Percentiles rank a stretch among this genome's conserved stretches.
Evolutionary conservation across 2,888 invertebrate genomes (phyloP).

Genomic region (Helobdella robusta): DNA sequence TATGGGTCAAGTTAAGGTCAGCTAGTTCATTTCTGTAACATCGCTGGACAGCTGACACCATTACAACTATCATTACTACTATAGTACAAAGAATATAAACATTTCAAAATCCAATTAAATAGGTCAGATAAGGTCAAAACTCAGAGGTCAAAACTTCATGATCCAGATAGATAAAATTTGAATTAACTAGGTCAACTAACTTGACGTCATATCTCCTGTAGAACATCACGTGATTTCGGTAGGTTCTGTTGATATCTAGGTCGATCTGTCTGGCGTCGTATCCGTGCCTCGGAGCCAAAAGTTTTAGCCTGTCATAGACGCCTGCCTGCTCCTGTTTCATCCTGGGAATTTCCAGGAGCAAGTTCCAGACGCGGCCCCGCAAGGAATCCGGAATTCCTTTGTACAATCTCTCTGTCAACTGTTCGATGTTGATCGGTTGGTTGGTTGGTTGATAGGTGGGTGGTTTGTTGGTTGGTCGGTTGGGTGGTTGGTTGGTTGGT

Average conservation of each 20-base stretch:
- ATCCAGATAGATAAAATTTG: not conserved
- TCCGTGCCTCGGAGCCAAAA: conserved; percentile 76
- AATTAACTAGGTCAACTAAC: conserved; percentile 37
- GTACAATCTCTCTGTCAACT: conserved; percentile 57
- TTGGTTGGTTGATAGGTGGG: not conserved
- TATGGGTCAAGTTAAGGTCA: no score
- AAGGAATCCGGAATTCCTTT: conserved; percentile 93
- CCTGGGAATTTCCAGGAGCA: conserved; percentile 69
- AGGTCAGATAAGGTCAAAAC: not conserved
- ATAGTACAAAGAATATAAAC: no score
- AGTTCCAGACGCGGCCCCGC: conserved; percentile 71
- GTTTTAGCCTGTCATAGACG: conserved; percentile 77
- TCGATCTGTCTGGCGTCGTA: conserved; percentile 96
- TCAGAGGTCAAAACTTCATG: not conserved
- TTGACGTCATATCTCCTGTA: conserved; percentile 78
- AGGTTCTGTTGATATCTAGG: conserved; percentile 96
- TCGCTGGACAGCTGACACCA: no score
- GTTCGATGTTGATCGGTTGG: not conserved
- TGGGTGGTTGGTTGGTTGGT: not conserved
- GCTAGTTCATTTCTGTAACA: no score
- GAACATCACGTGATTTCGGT: conserved; percentile 82
- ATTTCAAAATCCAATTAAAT: no score
- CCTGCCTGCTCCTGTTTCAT: conserved; percentile 68
- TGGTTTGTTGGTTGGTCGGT: not conserved
- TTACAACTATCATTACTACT: no score